A percentile compares a stretch with the other conserved stretches of the same genome.
Evolutionary conservation across 2,888 invertebrate species (phyloP).

Genomic region (Ferrisia virgata): DNA sequence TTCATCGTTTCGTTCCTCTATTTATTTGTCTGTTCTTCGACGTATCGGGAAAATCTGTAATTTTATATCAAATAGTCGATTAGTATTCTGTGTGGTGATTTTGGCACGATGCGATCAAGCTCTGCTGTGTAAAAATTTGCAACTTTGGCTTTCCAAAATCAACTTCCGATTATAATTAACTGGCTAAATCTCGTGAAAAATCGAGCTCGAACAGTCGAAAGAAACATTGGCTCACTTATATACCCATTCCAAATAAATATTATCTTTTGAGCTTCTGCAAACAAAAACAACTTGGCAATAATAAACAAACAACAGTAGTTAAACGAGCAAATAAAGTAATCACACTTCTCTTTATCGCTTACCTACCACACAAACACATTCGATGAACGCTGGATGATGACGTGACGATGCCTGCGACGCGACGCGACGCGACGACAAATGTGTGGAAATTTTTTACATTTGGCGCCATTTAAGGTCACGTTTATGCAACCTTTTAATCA

Average conservation of each 20-base stretch:
- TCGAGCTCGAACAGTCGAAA: neutral
- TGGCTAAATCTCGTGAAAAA: neutral
- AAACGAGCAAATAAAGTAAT: neutral
- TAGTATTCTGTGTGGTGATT: neutral
- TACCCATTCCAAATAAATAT: neutral
- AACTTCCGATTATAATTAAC: neutral
- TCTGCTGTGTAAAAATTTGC: neutral
- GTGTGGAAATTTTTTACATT: neutral
- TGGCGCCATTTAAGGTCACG: neutral
- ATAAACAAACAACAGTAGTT: neutral
- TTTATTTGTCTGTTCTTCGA: too few relatives aligned
- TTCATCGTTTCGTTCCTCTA: neutral
- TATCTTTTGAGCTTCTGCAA: conserved; percentile 2
- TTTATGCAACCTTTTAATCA: neutral
- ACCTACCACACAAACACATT: neutral
- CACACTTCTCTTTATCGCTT: neutral
- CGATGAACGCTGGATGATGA: neutral
- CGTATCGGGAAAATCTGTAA: too few relatives aligned
- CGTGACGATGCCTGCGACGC: too few relatives aligned
- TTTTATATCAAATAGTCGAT: too few relatives aligned
- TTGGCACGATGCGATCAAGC: neutral
- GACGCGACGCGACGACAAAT: neutral
- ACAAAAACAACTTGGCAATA: conserved; percentile 7
- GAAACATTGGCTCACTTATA: neutral
- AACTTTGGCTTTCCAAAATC: neutral